Percentiles rank a stretch among this genome's conserved stretches.
Evolutionary conservation across 2,113 vertebrate species (phyloP).

Genomic region (Odontophorus gujanensis): DNA sequence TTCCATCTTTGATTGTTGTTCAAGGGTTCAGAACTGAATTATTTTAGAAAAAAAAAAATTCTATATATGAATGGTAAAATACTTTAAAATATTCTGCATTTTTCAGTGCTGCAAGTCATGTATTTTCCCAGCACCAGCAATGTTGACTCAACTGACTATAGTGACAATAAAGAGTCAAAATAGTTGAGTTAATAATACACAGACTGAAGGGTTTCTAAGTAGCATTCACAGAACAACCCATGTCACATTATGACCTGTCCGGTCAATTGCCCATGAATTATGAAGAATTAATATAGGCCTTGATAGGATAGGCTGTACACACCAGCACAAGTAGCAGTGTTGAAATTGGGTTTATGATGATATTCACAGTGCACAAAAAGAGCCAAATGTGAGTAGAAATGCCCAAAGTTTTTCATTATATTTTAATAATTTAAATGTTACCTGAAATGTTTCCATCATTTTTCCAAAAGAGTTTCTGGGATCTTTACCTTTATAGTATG

Average conservation of each 20-base stretch:
- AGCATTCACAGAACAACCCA: not conserved
- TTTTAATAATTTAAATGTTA: not conserved
- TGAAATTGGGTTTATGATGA: not conserved
- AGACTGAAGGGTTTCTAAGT: not conserved
- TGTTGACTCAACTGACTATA: not conserved
- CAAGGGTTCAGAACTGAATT: not conserved
- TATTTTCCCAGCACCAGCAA: not conserved
- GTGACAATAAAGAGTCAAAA: not conserved
- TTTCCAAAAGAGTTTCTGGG: not conserved
- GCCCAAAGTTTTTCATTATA: not conserved
- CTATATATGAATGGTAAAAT: not conserved
- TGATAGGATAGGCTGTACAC: not conserved
- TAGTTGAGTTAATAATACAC: not conserved
- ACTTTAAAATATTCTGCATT: not conserved
- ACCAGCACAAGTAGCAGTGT: not conserved
- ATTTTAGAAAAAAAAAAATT: not conserved
- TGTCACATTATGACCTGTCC: not conserved
- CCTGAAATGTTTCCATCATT: not conserved
- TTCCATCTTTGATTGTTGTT: not conserved
- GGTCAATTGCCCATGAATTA: not conserved
- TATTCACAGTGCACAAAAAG: not conserved
- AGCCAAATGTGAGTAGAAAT: not conserved
- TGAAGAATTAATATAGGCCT: not conserved
- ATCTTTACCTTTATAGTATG: not conserved
- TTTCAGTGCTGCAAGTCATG: not conserved